phyloP scores from a whole-genome alignment of 2,888 invertebrate species.

The Agonum fuliginosum region DNA sequence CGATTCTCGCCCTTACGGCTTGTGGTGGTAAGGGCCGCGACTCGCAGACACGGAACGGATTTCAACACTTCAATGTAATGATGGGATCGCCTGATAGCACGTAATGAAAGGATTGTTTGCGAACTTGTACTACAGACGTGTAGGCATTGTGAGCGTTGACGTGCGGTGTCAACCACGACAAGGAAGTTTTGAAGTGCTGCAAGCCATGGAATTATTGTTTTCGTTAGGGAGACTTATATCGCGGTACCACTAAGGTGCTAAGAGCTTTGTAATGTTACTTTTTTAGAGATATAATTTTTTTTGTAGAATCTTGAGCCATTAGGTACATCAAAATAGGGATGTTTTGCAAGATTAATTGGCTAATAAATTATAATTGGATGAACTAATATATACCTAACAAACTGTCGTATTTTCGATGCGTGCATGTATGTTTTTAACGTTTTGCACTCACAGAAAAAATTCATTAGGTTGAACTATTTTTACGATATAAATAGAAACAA shows the following conservation, averaged over 20 bases:
- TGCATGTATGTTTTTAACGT: no score
- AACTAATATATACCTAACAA: no score
- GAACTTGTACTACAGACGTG: constrained; percentile 48
- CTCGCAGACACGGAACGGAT: constrained; percentile 41
- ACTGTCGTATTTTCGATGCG: no score
- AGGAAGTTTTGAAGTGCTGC: constrained; percentile 1
- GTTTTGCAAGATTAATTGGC: no score
- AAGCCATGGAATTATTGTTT: constrained; percentile 24
- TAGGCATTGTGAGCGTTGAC: constrained; percentile 42
- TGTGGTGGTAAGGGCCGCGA: background rate
- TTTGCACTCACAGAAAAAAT: no score
- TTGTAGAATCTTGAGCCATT: no score
- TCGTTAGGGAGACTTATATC: background rate
- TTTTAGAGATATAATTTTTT: background rate
- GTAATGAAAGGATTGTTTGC: constrained; percentile 60
- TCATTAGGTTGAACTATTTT: no score
- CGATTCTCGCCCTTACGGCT: constrained; percentile 10
- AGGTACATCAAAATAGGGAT: no score
- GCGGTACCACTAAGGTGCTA: constrained; percentile 8
- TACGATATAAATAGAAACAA: no score
- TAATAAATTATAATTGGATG: no score
- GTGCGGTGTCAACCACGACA: constrained; percentile 35
- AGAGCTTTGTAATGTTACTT: background rate
- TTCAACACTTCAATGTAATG: constrained; percentile 58
- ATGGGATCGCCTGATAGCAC: constrained; percentile 61